Base-by-base conservation (phyloP, 2,888 invertebrate genomes). In the Pyrrhosoma nymphula region DNA sequence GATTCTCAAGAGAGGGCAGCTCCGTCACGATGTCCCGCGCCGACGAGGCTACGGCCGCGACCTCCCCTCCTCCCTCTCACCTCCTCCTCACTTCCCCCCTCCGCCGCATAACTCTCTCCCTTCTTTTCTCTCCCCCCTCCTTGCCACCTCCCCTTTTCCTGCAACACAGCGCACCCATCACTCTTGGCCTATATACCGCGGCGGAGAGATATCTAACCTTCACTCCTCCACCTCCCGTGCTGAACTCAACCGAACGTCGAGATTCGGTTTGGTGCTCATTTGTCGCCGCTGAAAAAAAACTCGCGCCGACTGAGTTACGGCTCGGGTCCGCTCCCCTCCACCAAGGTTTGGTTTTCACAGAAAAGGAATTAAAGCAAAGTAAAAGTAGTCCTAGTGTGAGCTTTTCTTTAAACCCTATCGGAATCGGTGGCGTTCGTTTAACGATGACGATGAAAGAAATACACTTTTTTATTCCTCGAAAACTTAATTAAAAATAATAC, bases 1-100 rank as follows among this genome's bases (percentile, higher is more conserved):
- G 60, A 69, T 39, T 20, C 93, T 93, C 93, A 69, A n/a, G 63
- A 69, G 93, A 93, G 63, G 93, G 93, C 93, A 93, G 93, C 93
- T 63, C 93, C 30, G 63, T n/a, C 93, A 47, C 63, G 35, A 35
- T 39, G 39, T 35, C 82, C 2, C 35, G 16, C 35, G 12, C 82
- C 16, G 35, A 82, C 30, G 16, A 35, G 35, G 3, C 82, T 35
- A 35, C 14, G 1, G 82, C 16, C 35, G 12, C 12, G 35, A 1
- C 82, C 35, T 35, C 82, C 35, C 35, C 16, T 16, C 26, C 10
- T n/a, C 69, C 26, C 69, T 3, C n/a, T 23, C 69, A 6, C 69
- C 20, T 47, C 69, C n/a, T n/a, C 69, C 82, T 35, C 35, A 30
- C 18, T 12, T 30, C 35, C 35, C 35, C 20, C 69, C n/a, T n/a